These are phyloP conservation scores for Galagoides demidoff DNA, from an alignment of 2,797 vertebrate species.

Conservation along the genomic window DNA sequence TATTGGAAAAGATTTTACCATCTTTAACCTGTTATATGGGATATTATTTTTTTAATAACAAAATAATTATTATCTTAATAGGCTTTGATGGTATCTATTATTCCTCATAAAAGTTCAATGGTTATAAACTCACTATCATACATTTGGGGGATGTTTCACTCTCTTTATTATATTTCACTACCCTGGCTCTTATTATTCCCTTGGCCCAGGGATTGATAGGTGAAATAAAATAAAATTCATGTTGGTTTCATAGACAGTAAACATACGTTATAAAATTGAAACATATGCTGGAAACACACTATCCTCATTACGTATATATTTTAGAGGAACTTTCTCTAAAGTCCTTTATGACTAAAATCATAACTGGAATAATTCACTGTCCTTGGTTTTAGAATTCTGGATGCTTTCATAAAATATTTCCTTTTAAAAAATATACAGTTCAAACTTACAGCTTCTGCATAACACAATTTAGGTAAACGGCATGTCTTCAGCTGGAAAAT, in stretches of 20 bases:
- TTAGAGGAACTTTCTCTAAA: conserved; percentile 31
- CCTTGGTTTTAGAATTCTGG: conserved; percentile 29
- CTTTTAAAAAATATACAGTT: not conserved
- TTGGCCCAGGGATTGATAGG: not conserved
- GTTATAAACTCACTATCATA: not conserved
- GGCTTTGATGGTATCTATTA: not conserved
- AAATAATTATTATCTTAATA: not conserved
- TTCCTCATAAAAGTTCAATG: not conserved
- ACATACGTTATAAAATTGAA: conserved; percentile 62
- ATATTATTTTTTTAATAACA: not conserved
- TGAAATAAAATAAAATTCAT: conserved; percentile 26
- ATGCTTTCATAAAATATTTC: not conserved
- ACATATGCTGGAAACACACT: conserved; percentile 24
- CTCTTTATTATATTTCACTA: conserved; percentile 19
- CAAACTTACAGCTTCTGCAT: conserved; percentile 60
- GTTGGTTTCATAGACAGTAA: conserved; percentile 47
- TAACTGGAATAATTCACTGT: not conserved
- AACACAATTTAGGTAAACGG: conserved; percentile 61
- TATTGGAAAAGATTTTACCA: not conserved
- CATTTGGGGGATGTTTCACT: not conserved
- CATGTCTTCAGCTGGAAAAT: conserved; percentile 47
- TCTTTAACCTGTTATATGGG: not conserved
- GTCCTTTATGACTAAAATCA: conserved; percentile 13
- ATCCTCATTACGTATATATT: conserved; percentile 37
- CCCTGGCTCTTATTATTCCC: conserved; percentile 22